Evolutionary conservation across 2,113 vertebrate species (phyloP).

Genomic region (Gallinago media): DNA sequence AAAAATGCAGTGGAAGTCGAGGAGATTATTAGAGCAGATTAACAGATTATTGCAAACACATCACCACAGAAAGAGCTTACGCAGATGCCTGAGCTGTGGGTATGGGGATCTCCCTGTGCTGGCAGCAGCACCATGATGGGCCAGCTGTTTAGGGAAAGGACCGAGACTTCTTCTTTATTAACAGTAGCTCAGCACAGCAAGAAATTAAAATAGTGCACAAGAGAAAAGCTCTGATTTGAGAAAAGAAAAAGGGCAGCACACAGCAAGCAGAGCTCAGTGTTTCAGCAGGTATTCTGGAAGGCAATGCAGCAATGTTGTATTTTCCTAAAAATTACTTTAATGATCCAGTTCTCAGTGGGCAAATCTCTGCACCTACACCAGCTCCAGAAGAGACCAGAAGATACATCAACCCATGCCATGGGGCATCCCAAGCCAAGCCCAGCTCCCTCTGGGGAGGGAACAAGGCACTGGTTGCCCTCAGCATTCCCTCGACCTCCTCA

Average conservation of each 20-base stretch:
- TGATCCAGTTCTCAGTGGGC: accelerated
- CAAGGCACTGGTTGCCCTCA: background rate
- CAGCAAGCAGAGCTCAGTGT: background rate
- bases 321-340: background rate
- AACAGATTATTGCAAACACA: background rate
- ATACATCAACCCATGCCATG: accelerated
- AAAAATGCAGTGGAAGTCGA: background rate
- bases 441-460: background rate
- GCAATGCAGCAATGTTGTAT: background rate
- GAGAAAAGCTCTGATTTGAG: background rate
- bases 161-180: background rate
- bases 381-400: background rate
- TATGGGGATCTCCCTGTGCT: background rate
- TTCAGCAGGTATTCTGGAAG: background rate
- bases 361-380: background rate
- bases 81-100: background rate
- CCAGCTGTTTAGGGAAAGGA: background rate
- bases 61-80: background rate
- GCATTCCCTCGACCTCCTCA: background rate
- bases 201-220: background rate
- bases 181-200: background rate
- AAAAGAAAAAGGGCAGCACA: background rate
- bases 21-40: constrained; percentile 6
- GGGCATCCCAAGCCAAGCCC: background rate
- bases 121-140: background rate